Evolutionary conservation across 1,140 invertebrate species (phyloP), one percentile per base, ranked within the genome.

Genomic region (Holotrichia oblita): DNA sequence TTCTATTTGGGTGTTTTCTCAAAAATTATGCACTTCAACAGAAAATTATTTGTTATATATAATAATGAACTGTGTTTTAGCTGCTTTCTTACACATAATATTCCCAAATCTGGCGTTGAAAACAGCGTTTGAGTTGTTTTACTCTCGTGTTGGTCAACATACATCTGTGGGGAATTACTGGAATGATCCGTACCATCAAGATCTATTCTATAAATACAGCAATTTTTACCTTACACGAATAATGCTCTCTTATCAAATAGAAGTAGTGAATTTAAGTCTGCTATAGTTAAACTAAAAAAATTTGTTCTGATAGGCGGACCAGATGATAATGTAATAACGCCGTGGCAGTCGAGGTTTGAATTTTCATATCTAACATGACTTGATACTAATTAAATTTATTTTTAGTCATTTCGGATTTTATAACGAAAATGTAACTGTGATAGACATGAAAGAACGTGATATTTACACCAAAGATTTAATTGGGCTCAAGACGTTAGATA

Each of bases 151-250:
- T 10, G 96, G 96, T 0, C 96, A 98, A 84, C 92, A 93, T 77
- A 94, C 94, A 6, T 97, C 95, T 6, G 92, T 98, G 6, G 96
- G 93, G 0, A 97, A 97, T 87, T 98, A 97, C 82, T 98, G 96
- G 96, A 96, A 97, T 84, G 96, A 98, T 88, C 96, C 96, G 0
- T 91, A 94, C 83, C 94, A 97, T 86, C 92, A 95, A 82, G 81
- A 90, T 6, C 82, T 95, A 6, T 98, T 95, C 84, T 90, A 92
- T 76, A 89, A 94, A 73, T 95, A 93, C 82, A 96, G 92, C 79
- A 87, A 91, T 55, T 97, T 93, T 86, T 96, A 80, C 94, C 95
- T 0, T 92, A 91, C 72, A 88, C 96, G 7, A 96, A 96, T 84
- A 96, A 96, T 86, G 93, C 94, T 84, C 88, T 92, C 14, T 79